Percentiles rank a stretch among this genome's conserved stretches.
Conservation (phyloP, 1,140 invertebrate species). For the Amphibalanus amphitrite region DNA sequence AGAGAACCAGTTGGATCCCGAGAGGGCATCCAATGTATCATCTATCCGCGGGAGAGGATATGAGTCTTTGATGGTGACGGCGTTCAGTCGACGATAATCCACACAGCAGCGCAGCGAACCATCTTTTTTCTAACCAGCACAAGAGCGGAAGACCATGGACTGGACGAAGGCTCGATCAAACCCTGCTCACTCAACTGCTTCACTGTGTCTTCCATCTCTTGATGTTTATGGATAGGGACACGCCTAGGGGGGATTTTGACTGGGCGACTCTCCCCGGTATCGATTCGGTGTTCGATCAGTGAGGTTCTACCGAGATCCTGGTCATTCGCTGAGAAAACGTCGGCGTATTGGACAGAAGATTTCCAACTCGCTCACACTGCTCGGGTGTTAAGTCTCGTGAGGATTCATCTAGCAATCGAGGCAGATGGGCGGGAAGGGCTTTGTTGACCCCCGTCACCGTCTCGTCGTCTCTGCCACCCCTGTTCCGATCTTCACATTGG, state of each 20-base stretch:
- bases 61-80: constrained; percentile 8
- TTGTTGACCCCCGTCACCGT: not conserved
- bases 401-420: not conserved
- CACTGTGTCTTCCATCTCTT: not conserved
- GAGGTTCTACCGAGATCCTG: not conserved
- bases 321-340: not conserved
- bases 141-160: not conserved
- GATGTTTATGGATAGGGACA: not conserved
- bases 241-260: not conserved
- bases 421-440: too few relatives aligned
- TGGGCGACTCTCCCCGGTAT: not conserved
- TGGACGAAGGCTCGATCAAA: not conserved
- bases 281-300: not conserved
- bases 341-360: not conserved
- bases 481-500: too few relatives aligned
- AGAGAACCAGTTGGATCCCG: constrained; percentile 11
- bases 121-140: constrained; percentile 8
- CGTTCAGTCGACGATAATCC: constrained; percentile 6
- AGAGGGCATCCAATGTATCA: constrained; percentile 12
- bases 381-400: not conserved
- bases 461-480: not conserved
- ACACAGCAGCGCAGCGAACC: constrained; percentile 7
- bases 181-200: not conserved
- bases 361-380: not conserved
- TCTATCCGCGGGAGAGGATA: constrained; percentile 15